These are phyloP conservation scores for Paramormyrops hopkinsi DNA, from an alignment of 2,797 vertebrate species.

Conservation along the genomic window DNA sequence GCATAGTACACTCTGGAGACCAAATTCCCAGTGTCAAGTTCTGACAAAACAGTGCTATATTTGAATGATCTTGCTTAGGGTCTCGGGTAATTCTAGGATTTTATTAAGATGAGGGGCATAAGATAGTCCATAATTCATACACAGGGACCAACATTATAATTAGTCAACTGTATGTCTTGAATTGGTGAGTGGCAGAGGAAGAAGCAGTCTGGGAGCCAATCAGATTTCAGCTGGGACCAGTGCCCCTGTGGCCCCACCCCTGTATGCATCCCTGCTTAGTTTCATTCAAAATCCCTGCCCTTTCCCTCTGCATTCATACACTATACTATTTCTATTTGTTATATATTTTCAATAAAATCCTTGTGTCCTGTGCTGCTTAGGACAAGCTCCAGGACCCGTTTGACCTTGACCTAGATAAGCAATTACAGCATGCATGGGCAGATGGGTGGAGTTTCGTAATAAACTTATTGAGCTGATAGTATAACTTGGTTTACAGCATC, in stretches of 20 bases:
- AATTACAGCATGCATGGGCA: not conserved
- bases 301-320: not conserved
- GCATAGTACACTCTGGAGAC: not conserved
- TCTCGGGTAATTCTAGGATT: not conserved
- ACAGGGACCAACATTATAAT: not conserved
- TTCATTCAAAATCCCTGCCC: not conserved
- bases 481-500: not conserved
- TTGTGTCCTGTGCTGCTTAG: not conserved
- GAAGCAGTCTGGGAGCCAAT: not conserved
- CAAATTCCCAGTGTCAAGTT: not conserved
- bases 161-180: not conserved
- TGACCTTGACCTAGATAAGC: not conserved
- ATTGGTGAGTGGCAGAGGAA: not conserved
- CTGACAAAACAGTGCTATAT: not conserved
- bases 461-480: not conserved
- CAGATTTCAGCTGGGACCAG: not conserved
- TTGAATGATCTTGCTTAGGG: conserved; percentile 19
- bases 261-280: not conserved
- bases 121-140: not conserved
- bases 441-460: not conserved
- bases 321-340: not conserved
- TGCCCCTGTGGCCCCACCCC: not conserved
- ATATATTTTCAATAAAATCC: not conserved
- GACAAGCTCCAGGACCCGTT: not conserved
- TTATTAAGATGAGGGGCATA: not conserved